Evolutionary conservation across 2,113 vertebrate genomes (phyloP).

Genomic region (Eurystomus gularis): DNA sequence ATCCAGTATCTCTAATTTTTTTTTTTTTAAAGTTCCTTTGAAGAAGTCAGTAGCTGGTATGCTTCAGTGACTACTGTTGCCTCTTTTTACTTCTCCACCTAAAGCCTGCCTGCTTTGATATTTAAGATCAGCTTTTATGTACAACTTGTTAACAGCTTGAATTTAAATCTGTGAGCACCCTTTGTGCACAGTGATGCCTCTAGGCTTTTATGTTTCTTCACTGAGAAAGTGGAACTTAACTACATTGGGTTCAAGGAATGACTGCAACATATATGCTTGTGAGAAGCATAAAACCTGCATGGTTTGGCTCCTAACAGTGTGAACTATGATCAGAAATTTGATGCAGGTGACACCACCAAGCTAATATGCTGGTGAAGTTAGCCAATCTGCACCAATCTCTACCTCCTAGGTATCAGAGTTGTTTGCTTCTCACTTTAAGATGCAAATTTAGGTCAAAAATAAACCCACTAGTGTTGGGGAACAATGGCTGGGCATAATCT

Average conservation of each 20-base stretch:
- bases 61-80: not conserved
- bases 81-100: not conserved
- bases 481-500: not conserved
- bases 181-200: not conserved
- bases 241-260: not conserved
- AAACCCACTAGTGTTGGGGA: not conserved
- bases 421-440: not conserved
- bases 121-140: not conserved
- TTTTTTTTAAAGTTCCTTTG: not conserved
- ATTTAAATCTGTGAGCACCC: not conserved
- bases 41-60: not conserved
- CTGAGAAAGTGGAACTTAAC: not conserved
- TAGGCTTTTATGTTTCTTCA: not conserved
- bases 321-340: not conserved
- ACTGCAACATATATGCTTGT: not conserved
- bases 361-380: not conserved
- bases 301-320: not conserved
- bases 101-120: not conserved
- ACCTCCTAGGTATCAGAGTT: not conserved
- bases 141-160: not conserved
- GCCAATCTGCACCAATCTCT: not conserved
- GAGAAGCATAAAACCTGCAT: not conserved
- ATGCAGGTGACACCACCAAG: not conserved
- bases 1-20: not conserved
- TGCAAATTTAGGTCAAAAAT: not conserved